Evolutionary conservation across 2,113 vertebrate species (phyloP), one percentile per base, ranked within the genome.

Genomic region (Eurystomus gularis): DNA sequence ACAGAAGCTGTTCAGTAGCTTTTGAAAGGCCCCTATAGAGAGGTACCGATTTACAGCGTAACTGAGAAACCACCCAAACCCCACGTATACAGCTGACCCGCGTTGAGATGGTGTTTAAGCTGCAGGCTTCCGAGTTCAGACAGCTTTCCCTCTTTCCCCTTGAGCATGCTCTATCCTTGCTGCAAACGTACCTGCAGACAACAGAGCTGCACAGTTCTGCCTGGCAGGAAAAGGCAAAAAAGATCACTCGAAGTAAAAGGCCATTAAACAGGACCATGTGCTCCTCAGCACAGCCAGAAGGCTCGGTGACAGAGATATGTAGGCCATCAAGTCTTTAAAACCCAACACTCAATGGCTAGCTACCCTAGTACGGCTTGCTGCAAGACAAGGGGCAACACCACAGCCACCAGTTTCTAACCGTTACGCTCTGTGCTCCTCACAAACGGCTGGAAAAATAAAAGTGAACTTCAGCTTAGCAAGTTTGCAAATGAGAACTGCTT

Each of bases 161-260:
- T 66, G 7, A 25, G 48, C 13, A 7, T 26, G 13, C 13, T 58
- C 40, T 21, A 37, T 12, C 18, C 31, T 46, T 73, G 33, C 37
- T 69, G 33, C 46, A 79, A 66, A 66, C 4, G 19, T 3, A 42
- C 1, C 2, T 20, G 37, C 26, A 78, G 60, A 29, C 31, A 33
- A n/a, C 5, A 78, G 6, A 82, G 54, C 49, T 46, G 31, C n/a
- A 21, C 18, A 61, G 35, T 7, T 17, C 37, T 64, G 17, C 11
- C 21, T 0, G 0, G 16, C 2, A 16, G 15, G 0, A 48, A 48
- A 48, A 48, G 17, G 42, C 42, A 48, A 48, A 48, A 17, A 48
- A 48, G 18, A 48, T 48, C 46, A 48, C 17, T 48, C 18, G 31
- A 71, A 90, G 21, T 20, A 35, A 81, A 65, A 69, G 37, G n/a